Base-by-base conservation (phyloP, 2,113 vertebrate species). In the Scalopus aquaticus region DNA sequence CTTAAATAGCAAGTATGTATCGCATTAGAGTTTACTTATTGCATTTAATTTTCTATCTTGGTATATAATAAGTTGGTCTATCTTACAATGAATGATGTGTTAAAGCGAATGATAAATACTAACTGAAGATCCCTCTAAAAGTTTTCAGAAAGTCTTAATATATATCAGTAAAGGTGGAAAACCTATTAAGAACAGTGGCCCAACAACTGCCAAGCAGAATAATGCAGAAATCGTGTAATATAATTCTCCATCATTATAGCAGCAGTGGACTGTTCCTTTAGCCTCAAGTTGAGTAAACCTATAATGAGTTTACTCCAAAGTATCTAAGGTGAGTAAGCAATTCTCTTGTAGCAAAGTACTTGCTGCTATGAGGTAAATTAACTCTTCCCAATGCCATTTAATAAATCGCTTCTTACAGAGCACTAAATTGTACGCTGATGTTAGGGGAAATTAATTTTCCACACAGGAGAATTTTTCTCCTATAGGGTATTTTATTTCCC, bases 331-430 rank as follows among this genome's bases (percentile, higher is more conserved):
- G 60, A 90, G 39, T 73, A 60, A 85, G 65, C 60, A 93, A 58
- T 85, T 94, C 74, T 95, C 88, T 73, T 6, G 5, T 46, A 94
- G 70, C 64, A 93, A 94, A 94, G 86, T 35, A 76, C 20, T 91
- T 95, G 72, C 74, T 83, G 35, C 76, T 95, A 32, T 62, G 70
- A 96, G 49, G 69, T 89, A 94, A 97, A 96, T 91, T 54, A 95
- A 83, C 81, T 92, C 92, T 86, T 95, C 65, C 28, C 73, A 69
- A 73, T 44, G 93, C 46, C 60, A 26, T 92, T 82, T 77, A 94
- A 96, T 96, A 94, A 83, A 95, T 93, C 11, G 2, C 62, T 79
- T 90, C 90, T 93, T 67, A 78, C 72, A 54, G 78, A 79, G 79
- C 37, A 74, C 91, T 90, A 82, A 80, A 90, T 65, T 85, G n/a